Base-by-base conservation (phyloP, 1,140 invertebrate species). In the Drosophila punjabiensis region DNA sequence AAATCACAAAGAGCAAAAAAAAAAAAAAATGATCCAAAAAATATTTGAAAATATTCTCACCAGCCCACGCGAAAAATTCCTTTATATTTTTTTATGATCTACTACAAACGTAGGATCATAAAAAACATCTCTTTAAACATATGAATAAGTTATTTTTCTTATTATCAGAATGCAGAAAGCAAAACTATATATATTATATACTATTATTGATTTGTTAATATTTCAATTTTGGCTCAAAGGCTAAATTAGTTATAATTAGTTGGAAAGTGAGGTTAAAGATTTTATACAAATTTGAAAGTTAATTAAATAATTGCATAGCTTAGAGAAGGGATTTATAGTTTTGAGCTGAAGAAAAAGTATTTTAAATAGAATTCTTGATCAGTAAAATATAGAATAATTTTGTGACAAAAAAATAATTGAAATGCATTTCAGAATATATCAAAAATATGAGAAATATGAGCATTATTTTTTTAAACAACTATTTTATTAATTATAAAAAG, bases 81-180 rank as follows among this genome's bases (percentile, higher is more conserved):
- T 37, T 14, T 37, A n/a, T 35, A 37, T 56, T 39, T 37, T 56
- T 56, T 56, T 16, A 56, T 56, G 33, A 56, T 37, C 53, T n/a
- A 56, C 53, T 16, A 56, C 53, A 56, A 56, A 56, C 33, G 53
- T 56, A 56, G 53, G 20, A 24, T 56, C 53, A 56, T 56, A 56
- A 56, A 56, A 56, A 56, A 24, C 53, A 56, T 56, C n/a, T 56
- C 53, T 56, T 56, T 37, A 37, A 56, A 37, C 53, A 56, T 56
- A n/a, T 56, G 35, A 37, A 37, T 56, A 39, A 24, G 33, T 37
- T 56, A 5, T 37, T 37, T 37, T 56, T 37, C 18, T 5, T 56
- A 37, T 56, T 56, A 56, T n/a, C 20, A n/a, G 14, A 56, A 56
- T 56, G 33, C 33, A 56, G 11, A 56, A 56, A 3, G 0, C 14